Base-by-base conservation (phyloP, 2,888 invertebrate species). In the Sinodicranocentrus sp. region DNA sequence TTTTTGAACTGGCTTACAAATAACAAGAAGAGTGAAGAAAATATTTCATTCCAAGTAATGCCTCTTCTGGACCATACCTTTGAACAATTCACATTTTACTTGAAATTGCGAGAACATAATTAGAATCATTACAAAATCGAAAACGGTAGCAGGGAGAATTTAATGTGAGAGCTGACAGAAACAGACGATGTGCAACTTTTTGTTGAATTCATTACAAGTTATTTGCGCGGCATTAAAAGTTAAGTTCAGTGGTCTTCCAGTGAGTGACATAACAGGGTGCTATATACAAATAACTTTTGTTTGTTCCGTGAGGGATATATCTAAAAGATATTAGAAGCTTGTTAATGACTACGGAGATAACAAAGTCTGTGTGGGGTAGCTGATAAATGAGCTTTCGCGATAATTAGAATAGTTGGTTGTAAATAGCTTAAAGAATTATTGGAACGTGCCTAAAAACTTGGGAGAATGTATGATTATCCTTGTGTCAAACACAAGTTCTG, bases 181-280 rank as follows among this genome's bases (percentile, higher is more conserved):
- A 15, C n/a, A 48, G 6, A 48, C 15, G n/a, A 48, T 57, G 44
- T 57, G 15, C 48, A 48, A 48, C 48, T 48, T 48, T 48, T 48
- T 10, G 33, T 10, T 33, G 10, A 33, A 33, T 3, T 33, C 28
- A 28, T 1, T 65, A 17, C 43, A 73, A 63, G 23, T 73, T n/a
- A n/a, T n/a, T 44, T 65, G 33, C 65, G 52, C n/a, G n/a, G n/a
- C 63, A 63, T 61, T 8, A 67, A 63, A 65, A 65, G 52, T 73
- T 73, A 67, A 77, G 76, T 77, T 77, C 76, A 77, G 67, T 77
- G 76, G 76, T 67, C 48, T 15, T 48, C 48, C 48, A 48, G 48
- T 15, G 48, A 48, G 48, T 48, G 48, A 48, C 48, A 48, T n/a
- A 33, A 33, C 33, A 6, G 33, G n/a, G 10, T 33, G 33, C 33